Base-by-base conservation (phyloP, 1,140 invertebrate species). In the Stratiolaelaps scimitus region DNA sequence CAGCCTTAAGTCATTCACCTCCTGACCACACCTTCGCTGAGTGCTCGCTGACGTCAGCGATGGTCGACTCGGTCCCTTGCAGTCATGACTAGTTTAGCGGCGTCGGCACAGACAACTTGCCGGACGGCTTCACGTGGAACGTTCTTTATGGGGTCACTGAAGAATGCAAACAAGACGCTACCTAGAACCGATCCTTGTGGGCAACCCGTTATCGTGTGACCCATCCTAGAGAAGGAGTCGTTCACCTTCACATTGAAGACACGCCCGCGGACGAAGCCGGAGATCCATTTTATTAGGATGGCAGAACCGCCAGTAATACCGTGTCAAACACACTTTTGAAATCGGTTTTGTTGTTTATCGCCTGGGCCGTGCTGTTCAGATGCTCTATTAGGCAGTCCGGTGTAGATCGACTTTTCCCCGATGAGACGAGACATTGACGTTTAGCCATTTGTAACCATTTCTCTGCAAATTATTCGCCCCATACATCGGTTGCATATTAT, bases 241-340 rank as follows among this genome's bases (percentile, higher is more conserved):
- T 45, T 45, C 44, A 45, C 44, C n/a, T 45, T 45, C 44, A 45
- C 44, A 45, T 45, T 45, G 44, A 45, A 45, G n/a, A n/a, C 13
- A 13, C 44, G 13, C 13, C 44, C 44, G n/a, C 13, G n/a, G 44
- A 45, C 44, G 44, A 45, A 45, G 44, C n/a, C 44, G 13, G 44
- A 45, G 13, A 45, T 45, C 44, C 44, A 45, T n/a, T n/a, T 45
- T 13, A n/a, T n/a, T n/a, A 45, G 13, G 13, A 13, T 45, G 44
- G 44, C 13, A 13, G 13, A 45, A 45, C 44, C 44, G 13, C 44
- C 44, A n/a, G n/a, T n/a, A n/a, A n/a, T n/a, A n/a, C n/a, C n/a
- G n/a, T n/a, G n/a, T n/a, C n/a, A n/a, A n/a, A n/a, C n/a, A n/a
- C n/a, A n/a, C n/a, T n/a, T n/a, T n/a, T n/a, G n/a, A n/a, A n/a